Conservation (phyloP, 2,888 invertebrate genomes). For the Margaritifera margaritifera region DNA sequence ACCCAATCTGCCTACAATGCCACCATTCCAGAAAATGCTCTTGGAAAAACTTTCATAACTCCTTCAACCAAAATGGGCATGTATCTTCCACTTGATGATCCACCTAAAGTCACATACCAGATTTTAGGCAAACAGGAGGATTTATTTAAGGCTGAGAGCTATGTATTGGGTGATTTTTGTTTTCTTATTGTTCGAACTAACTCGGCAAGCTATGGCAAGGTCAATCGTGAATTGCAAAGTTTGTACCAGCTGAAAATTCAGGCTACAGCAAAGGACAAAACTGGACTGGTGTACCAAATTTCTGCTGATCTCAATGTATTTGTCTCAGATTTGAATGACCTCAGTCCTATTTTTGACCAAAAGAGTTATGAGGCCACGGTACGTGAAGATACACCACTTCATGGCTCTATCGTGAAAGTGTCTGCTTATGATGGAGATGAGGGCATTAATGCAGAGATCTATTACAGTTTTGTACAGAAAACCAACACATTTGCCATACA, state of each 20-base stretch:
- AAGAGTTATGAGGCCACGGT: constrained; percentile 90
- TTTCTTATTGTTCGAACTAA: constrained; percentile 92
- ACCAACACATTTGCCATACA: constrained; percentile 88
- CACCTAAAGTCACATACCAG: constrained; percentile 82
- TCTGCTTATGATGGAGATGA: constrained; percentile 96
- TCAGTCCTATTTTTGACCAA: constrained; percentile 94
- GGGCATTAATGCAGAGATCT: constrained; percentile 96
- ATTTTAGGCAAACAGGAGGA: constrained; percentile 89
- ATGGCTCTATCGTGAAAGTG: constrained; percentile 82
- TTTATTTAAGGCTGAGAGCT: constrained; percentile 93
- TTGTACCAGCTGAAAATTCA: constrained; percentile 85
- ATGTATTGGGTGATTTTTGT: constrained; percentile 93
- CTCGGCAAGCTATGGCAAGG: constrained; percentile 88
- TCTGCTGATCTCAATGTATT: constrained; percentile 75
- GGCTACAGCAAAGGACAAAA: constrained; percentile 76
- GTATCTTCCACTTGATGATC: constrained; percentile 72
- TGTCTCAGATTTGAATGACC: constrained; percentile 78
- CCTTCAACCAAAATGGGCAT: constrained; percentile 87
- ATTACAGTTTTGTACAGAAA: constrained; percentile 90
- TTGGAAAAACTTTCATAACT: constrained; percentile 84
- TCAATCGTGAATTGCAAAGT: constrained; percentile 94
- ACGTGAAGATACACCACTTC: constrained; percentile 89
- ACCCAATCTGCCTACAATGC: constrained; percentile 67
- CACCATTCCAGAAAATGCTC: constrained; percentile 64
- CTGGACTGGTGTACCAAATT: constrained; percentile 59